A percentile compares a stretch with the other conserved stretches of the same genome.
Conservation (phyloP, 2,888 invertebrate species). For the Incurvaria masculella region DNA sequence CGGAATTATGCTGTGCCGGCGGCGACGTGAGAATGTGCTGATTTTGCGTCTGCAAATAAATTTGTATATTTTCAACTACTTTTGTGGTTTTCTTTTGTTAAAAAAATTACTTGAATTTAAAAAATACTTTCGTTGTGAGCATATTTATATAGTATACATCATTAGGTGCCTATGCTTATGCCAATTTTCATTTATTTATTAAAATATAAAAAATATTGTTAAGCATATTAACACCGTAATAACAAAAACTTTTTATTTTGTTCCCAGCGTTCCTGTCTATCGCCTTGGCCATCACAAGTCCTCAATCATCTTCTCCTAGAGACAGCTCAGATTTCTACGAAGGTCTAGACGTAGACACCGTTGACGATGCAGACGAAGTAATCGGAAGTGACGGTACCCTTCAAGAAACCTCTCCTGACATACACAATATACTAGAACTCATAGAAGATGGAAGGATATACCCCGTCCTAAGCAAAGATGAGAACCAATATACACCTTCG, state of each 20-base stretch:
- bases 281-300: neutral
- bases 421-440: neutral
- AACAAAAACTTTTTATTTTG: neutral
- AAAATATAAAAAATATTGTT: too few relatives aligned
- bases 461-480: neutral
- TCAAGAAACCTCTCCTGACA: neutral
- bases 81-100: too few relatives aligned
- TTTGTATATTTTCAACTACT: too few relatives aligned
- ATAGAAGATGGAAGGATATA: slow-evolving; percentile 1
- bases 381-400: neutral
- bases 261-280: neutral
- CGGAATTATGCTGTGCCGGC: too few relatives aligned
- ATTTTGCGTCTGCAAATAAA: too few relatives aligned
- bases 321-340: neutral
- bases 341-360: neutral
- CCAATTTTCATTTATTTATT: too few relatives aligned
- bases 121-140: too few relatives aligned
- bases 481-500: neutral
- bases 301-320: neutral
- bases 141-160: too few relatives aligned
- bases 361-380: neutral
- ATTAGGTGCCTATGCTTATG: too few relatives aligned
- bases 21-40: too few relatives aligned
- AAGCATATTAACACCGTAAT: too few relatives aligned
- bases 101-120: too few relatives aligned